Base-by-base conservation (phyloP, 2,888 invertebrate species). In the Mesorhabditis sp. region DNA sequence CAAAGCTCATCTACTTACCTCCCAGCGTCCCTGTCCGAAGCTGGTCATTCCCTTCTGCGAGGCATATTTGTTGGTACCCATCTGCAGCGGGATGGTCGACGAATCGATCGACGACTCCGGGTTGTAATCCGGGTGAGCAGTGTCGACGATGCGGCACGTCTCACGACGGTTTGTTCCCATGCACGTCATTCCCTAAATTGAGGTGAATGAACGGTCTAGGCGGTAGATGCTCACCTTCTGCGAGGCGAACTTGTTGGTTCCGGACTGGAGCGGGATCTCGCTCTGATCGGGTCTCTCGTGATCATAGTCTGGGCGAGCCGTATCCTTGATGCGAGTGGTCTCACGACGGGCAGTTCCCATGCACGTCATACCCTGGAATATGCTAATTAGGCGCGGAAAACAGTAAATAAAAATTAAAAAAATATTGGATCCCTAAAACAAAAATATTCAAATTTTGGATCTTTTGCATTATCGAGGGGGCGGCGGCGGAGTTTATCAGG, bases 301-400 rank as follows among this genome's bases (percentile, higher is more conserved):
- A 70, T 81, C 79, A 74, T 86, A 86, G 66, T 86, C 86, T 61
- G 86, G 86, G 72, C 86, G 86, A 75, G 86, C 86, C 62, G 81
- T 75, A 75, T 86, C 86, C 70, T 77, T 62, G 83, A 86, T 86
- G 74, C 82, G 83, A 41, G 84, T 85, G 68, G 83, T 81, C 76
- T 86, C 86, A 74, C 86, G 85, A 79, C 86, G 83, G 15, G 74
- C 78, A 7, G 86, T 86, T 76, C 85, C 85, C 75, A 86, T 80
- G 10, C 80, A 78, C 68, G 83, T 83, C 84, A 85, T 84, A 69
- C 83, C 81, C 75, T 74, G 62, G 68, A 73, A 66, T 6, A 28
- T 28, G 28, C 28, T 28, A 28, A 28, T 28, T 28, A 28, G 28
- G 28, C 28, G 28, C 28, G 28, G 28, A 28, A 28, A 28, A 28